phyloP scores from a whole-genome alignment of 2,797 vertebrate genomes.

The Carcharodon carcharias region DNA sequence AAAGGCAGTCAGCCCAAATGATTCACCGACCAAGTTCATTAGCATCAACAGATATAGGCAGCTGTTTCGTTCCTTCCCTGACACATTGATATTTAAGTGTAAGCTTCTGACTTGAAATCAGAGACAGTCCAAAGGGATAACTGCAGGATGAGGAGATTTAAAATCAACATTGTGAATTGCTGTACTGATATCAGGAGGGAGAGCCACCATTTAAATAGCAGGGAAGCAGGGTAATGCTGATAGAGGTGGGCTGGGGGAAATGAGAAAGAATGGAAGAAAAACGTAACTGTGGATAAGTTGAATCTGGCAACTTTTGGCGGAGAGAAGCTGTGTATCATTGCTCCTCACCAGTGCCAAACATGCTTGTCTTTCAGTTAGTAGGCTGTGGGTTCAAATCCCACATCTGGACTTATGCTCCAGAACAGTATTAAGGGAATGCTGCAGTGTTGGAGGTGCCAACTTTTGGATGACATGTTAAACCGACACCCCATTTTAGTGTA shows the following conservation, averaged over 20 bases:
- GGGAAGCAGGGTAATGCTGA: not conserved
- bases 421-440: not conserved
- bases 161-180: not conserved
- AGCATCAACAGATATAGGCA: not conserved
- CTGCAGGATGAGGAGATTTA: not conserved
- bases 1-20: not conserved
- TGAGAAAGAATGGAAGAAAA: not conserved
- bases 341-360: not conserved
- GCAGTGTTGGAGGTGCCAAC: not conserved
- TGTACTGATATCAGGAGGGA: not conserved
- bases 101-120: not conserved
- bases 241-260: not conserved
- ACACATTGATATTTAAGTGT: not conserved
- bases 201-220: not conserved
- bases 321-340: not conserved
- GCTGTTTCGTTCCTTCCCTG: not conserved
- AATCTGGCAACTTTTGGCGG: not conserved
- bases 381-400: not conserved
- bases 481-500: no score
- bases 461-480: not conserved
- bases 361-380: not conserved
- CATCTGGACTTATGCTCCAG: not conserved
- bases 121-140: not conserved
- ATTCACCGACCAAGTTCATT: not conserved
- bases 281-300: not conserved